Base-by-base conservation (phyloP, 2,113 vertebrate genomes). In the Aptenodytes forsteri region DNA sequence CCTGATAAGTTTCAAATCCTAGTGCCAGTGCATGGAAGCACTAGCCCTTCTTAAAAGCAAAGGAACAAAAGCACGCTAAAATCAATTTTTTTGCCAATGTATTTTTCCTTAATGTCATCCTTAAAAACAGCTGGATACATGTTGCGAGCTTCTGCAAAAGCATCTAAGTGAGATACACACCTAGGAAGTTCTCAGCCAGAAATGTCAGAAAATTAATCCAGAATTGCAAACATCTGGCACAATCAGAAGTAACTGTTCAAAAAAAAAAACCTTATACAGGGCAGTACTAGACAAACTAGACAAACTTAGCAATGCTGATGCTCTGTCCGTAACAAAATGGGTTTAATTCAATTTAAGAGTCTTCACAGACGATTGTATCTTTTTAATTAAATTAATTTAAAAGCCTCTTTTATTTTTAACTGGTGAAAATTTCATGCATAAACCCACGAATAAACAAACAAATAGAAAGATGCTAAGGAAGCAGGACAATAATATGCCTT, bases 361-460 rank as follows among this genome's bases (percentile, higher is more conserved):
- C 87, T 89, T 93, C 81, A 84, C 56, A 91, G 81, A 93, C 0
- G 2, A 93, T 87, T 89, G 70, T 87, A 82, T 93, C 89, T 87
- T 91, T 93, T 85, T 27, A 94, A 95, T 82, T 91, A 72, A 87
- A 87, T 87, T 72, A 82, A 85, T 91, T 95, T 93, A 69, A 96
- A 94, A 94, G 73, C 49, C 69, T 76, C 32, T 95, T 97, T 94
- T 95, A 80, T 81, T 89, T 94, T 91, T 91, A 94, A 90, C 52
- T 87, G 87, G 84, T 85, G 89, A 96, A 95, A 96, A 93, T 89
- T 87, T 87, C 34, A 82, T 85, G 78, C 84, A 87, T 87, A 95
- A 94, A 52, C 69, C 77, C 65, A 55, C 87, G 87, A 87, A 94
- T 87, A 97, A 95, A 91, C 89, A 96, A 95, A 91, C 81, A 93